phyloP scores from a whole-genome alignment of 2,797 vertebrate genomes.

The Malacoraja senta region DNA sequence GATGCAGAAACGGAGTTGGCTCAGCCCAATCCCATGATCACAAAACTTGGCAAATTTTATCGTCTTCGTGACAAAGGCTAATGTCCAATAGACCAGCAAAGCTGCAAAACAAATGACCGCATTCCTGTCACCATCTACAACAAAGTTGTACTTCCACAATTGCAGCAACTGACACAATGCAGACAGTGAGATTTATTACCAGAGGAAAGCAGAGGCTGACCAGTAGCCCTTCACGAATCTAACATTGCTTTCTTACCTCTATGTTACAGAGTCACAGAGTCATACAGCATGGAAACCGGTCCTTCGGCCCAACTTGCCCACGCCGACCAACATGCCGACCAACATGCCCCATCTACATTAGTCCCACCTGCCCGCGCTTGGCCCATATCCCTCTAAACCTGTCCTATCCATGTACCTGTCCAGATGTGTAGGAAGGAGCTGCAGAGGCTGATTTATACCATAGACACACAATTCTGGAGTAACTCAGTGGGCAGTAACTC shows the following conservation, averaged over 20 bases:
- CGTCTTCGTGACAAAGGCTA: constrained; percentile 90
- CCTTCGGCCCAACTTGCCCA: too few relatives aligned
- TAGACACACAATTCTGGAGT: too few relatives aligned
- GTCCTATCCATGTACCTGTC: too few relatives aligned
- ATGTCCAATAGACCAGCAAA: constrained; percentile 85
- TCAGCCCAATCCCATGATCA: constrained; percentile 77
- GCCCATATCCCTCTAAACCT: too few relatives aligned
- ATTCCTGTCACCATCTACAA: not conserved
- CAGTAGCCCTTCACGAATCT: not conserved
- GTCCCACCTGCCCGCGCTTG: too few relatives aligned
- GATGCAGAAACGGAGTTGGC: constrained; percentile 90
- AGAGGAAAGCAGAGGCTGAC: not conserved
- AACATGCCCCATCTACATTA: too few relatives aligned
- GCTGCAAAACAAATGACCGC: constrained; percentile 55
- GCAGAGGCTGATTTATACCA: too few relatives aligned
- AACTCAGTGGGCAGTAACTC: too few relatives aligned
- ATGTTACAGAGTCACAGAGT: not conserved
- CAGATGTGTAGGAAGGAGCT: too few relatives aligned
- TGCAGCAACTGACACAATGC: not conserved
- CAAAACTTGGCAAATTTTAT: constrained; percentile 96
- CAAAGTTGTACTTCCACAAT: not conserved
- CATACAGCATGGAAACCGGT: too few relatives aligned
- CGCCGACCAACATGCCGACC: too few relatives aligned
- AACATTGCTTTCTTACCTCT: not conserved
- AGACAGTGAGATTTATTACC: not conserved